Conservation (phyloP, 2,113 vertebrate species). For the Butastur rufipennis region DNA sequence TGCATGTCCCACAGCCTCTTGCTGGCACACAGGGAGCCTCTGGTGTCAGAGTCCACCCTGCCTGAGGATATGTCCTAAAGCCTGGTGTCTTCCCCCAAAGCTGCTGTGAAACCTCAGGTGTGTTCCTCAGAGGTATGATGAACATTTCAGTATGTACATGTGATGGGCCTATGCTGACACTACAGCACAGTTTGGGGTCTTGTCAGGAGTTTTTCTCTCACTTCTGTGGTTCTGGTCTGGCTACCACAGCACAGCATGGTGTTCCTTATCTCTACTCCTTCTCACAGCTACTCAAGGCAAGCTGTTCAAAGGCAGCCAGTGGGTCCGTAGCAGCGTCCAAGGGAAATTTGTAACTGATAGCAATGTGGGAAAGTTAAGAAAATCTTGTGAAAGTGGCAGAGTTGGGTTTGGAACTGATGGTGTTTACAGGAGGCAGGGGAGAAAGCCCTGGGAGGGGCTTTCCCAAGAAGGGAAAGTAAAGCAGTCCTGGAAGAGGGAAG, state of each 20-base stretch:
- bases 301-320: not conserved
- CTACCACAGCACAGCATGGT: not conserved
- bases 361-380: not conserved
- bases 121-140: not conserved
- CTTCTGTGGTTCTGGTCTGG: not conserved
- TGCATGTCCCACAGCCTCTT: not conserved
- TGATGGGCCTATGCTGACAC: not conserved
- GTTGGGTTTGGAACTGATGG: not conserved
- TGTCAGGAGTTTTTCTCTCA: not conserved
- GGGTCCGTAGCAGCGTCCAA: not conserved
- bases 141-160: not conserved
- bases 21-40: not conserved
- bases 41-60: not conserved
- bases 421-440: not conserved
- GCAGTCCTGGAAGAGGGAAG: not conserved
- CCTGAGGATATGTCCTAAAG: not conserved
- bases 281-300: not conserved
- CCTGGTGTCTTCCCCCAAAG: not conserved
- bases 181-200: not conserved
- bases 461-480: not conserved
- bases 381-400: not conserved
- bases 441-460: not conserved
- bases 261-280: not conserved
- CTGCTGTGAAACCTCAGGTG: not conserved
- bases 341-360: not conserved